These are phyloP conservation scores for Argyra leucocephala DNA, from an alignment of 2,888 invertebrate species.

Conservation along the genomic window DNA sequence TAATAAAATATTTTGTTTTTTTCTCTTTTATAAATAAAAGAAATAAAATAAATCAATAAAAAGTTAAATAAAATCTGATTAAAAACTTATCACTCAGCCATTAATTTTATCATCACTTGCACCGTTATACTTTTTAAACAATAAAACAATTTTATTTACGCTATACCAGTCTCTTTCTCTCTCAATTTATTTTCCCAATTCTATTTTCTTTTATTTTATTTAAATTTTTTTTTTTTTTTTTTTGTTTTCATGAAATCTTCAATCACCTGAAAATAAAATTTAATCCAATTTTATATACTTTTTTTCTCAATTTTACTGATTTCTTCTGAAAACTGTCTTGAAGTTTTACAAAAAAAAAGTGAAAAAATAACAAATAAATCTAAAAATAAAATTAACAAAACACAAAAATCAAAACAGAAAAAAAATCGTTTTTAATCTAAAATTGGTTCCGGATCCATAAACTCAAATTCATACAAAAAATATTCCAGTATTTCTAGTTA, in stretches of 20 bases:
- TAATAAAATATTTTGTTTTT: too few species aligned
- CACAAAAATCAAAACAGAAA: neutral
- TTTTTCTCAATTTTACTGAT: neutral
- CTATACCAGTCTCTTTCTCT: too few species aligned
- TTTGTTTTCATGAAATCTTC: neutral
- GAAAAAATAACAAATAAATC: too few species aligned
- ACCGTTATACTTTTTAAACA: neutral
- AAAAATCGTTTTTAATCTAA: neutral
- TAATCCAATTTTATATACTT: neutral
- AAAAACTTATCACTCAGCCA: neutral
- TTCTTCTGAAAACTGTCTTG: too few species aligned
- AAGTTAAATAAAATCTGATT: conserved; percentile 16
- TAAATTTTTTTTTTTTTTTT: neutral
- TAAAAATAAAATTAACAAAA: too few species aligned
- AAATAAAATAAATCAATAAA: conserved; percentile 15
- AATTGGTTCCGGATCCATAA: neutral
- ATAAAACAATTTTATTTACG: neutral
- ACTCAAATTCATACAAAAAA: neutral
- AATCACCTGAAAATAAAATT: neutral
- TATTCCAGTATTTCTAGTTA: too few species aligned
- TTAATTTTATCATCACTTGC: neutral
- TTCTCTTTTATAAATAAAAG: too few species aligned
- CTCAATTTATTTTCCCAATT: too few species aligned
- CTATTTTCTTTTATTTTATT: neutral
- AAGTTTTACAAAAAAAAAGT: too few species aligned